Percentiles rank a stretch among this genome's conserved stretches.
phyloP scores from a whole-genome alignment of 2,797 vertebrate species.

The Saxicola maurus region DNA sequence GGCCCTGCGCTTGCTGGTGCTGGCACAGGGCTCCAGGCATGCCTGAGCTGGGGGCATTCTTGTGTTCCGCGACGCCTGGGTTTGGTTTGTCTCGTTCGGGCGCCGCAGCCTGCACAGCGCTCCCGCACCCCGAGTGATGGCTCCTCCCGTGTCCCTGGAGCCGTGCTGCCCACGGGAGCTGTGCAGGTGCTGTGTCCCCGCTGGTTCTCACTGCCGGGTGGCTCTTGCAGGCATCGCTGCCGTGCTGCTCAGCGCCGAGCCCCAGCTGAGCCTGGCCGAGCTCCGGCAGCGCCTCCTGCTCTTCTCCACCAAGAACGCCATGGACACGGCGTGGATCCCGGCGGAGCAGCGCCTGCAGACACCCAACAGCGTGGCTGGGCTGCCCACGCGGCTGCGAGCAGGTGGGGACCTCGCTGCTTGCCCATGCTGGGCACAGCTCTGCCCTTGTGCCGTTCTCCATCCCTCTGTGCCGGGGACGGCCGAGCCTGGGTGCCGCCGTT shows the following conservation, averaged over 20 bases:
- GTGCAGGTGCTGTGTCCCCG: fast-evolving
- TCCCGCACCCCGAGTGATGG: fast-evolving
- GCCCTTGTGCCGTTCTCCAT: not conserved
- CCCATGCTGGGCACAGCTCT: not conserved
- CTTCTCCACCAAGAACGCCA: constrained; percentile 71
- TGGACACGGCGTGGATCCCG: constrained; percentile 74
- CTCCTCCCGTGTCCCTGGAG: not conserved
- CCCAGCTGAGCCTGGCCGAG: constrained; percentile 68
- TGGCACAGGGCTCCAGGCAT: not conserved
- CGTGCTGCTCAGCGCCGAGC: constrained; percentile 75
- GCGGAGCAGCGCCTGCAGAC: constrained; percentile 74
- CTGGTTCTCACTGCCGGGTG: no score
- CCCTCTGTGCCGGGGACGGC: fast-evolving
- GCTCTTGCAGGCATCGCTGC: constrained; percentile 60
- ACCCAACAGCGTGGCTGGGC: constrained; percentile 77
- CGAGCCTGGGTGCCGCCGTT: fast-evolving
- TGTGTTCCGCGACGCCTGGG: fast-evolving
- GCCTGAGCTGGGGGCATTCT: not conserved
- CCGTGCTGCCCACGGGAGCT: fast-evolving
- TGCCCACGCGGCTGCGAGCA: constrained; percentile 57
- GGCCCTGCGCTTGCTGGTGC: fast-evolving
- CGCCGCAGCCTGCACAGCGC: not conserved
- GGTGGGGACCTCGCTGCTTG: constrained; percentile 31
- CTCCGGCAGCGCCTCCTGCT: constrained; percentile 79
- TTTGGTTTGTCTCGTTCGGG: not conserved